These are phyloP conservation scores for Cotesia congregata DNA, from an alignment of 2,888 invertebrate genomes.

Conservation along the genomic window DNA sequence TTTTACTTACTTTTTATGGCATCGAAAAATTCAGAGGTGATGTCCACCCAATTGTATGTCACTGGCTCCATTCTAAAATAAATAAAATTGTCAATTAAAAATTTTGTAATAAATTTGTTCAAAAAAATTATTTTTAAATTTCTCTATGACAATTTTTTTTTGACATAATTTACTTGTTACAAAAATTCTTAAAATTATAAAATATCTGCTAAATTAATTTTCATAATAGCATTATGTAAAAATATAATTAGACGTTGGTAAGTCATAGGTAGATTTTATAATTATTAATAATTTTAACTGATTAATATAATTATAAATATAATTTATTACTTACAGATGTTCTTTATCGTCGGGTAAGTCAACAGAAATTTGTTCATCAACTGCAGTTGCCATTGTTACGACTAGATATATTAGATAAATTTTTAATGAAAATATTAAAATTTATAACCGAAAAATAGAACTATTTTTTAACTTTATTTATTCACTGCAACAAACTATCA, in stretches of 20 bases:
- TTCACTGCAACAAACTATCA: not conserved
- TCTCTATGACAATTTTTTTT: no score
- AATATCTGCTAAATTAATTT: no score
- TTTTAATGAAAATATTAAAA: not conserved
- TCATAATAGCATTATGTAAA: conserved; percentile 29
- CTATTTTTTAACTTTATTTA: not conserved
- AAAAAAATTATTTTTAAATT: no score
- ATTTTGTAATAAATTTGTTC: no score
- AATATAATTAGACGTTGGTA: not conserved
- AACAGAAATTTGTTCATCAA: conserved; percentile 62
- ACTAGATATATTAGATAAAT: conserved; percentile 40
- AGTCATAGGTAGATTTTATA: no score
- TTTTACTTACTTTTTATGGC: conserved; percentile 75
- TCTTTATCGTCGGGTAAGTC: conserved; percentile 65
- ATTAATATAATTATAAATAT: conserved; percentile 28
- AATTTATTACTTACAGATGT: conserved; percentile 59
- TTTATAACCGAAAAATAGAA: not conserved
- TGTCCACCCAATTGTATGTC: conserved; percentile 79
- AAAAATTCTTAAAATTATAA: no score
- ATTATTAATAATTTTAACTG: no score
- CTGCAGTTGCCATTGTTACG: conserved; percentile 64
- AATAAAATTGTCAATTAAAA: no score
- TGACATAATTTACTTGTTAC: no score
- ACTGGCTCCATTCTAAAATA: conserved; percentile 64
- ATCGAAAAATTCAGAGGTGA: conserved; percentile 77